Evolutionary conservation across 2,888 invertebrate genomes (phyloP), one percentile per base, ranked within the genome.

Genomic region (Syrphus vitripennis): DNA sequence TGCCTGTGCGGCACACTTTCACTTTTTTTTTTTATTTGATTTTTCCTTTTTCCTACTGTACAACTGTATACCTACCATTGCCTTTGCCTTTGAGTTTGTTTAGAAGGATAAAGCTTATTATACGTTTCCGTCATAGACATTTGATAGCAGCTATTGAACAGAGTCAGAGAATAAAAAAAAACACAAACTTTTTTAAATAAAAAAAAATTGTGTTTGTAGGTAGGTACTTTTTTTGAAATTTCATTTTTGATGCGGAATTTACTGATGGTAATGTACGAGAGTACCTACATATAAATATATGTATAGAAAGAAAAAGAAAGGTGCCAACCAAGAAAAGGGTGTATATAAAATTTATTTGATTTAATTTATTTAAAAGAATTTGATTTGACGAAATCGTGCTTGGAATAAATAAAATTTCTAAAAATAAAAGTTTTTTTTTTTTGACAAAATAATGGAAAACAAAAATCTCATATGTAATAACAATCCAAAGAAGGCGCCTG

Each of bases 351-450:
- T 78, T 82, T 74, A 78, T 86, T 74, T 34, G 74, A 74, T 70
- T 63, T 77, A 81, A 82, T 86, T 86, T 81, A 86, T 86, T 86
- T 77, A 74, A 86, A 72, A 70, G 77, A 78, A 86, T 86, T 82
- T 45, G 63, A 69, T 82, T 86, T 72, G 42, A 82, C 70, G 63
- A 48, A 74, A 78, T 86, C 76, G 59, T 45, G 65, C 16, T 0
- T 5, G 5, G 37, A 61, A 61, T 61, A 61, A 14, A 6, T 53
- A 45, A 45, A 10, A 12, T n/a, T n/a, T n/a, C n/a, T n/a, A 53
- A 53, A 57, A 34, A 34, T 31, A 21, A 21, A 57, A 55, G 55
- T 9, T 31, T 55, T n/a, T n/a, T n/a, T n/a, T n/a, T n/a, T n/a
- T 55, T 29, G 5, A 31, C 10, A 55, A 55, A 29, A 55, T 31